Evolutionary conservation across 2,113 vertebrate genomes (phyloP), one percentile per base, ranked within the genome.

Genomic region (Lutjanus erythropterus): DNA sequence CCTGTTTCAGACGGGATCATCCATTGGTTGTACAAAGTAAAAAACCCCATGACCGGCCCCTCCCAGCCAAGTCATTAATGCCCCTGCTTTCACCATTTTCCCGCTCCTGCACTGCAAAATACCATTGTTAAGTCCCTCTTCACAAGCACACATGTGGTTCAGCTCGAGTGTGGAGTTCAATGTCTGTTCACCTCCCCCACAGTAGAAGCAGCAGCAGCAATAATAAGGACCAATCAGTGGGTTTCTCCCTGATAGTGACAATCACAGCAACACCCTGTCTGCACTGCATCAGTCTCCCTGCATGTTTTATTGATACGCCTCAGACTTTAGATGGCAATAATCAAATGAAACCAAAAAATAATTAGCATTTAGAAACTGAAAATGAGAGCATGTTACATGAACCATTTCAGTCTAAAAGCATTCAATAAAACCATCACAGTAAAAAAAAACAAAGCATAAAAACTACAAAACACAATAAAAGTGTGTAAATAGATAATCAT

Each of bases 21-120:
- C 80, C 80, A 88, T 83, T 86, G 88, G 88, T 55, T 83, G 73
- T 10, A 60, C 58, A 33, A 64, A 83, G 78, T 77, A 67, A 89
- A 46, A 84, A 83, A 75, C 83, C 84, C 62, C 81, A 71, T 85
- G 84, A 88, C 85, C 23, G 5, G 67, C 78, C 66, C 86, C 85
- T 82, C 80, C 85, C 77, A 61, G 44, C 27, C 25, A 29, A 65
- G 60, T 53, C 60, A 89, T 87, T 81, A 89, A 92, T 87, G 75
- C 71, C 77, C 49, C 60, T 84, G 77, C 79, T 81, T 90, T 91
- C 86, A 71, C 80, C 65, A 49, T 62, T 81, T 79, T 66, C 71
- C 78, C 33, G 55, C 89, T 83, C 68, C 35, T 76, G 29, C 9
- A 0, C 77, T 66, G 41, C 71, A 86, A 83, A 86, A 75, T 37